Evolutionary conservation across 2,797 vertebrate species (phyloP), one percentile per base, ranked within the genome.

Genomic region (Paramormyrops hopkinsi): DNA sequence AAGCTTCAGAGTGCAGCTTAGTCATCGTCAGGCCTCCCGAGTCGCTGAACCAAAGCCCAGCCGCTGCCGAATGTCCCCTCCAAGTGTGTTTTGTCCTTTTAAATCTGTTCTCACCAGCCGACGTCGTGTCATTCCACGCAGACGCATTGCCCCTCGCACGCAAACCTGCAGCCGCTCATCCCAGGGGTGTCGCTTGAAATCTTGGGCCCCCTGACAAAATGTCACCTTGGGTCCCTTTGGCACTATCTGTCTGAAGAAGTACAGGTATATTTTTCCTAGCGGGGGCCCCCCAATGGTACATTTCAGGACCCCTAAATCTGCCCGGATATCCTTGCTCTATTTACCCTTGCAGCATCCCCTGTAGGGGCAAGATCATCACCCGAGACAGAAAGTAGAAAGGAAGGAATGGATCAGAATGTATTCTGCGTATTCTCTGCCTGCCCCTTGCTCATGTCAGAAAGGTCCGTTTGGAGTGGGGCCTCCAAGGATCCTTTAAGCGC

Each of bases 381-480:
- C 7, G 8, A 17, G 5, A 59, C 73, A 4, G 84, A 22, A 48
- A 12, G 17, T 25, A 29, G 17, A 84, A 79, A 37, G 19, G 25
- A 65, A 73, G 50, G 54, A 7, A n/a, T 51, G 44, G 12, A 82
- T 73, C 65, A 51, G 37, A 41, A 79, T 79, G 17, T 41, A 12
- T 41, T 37, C 12, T 82, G 76, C 46, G 29, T 33, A 53, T 59
- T 90, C 79, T 25, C 79, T 17, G 4, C 19, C 54, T n/a, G 22
- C 73, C n/a, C 44, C 53, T 19, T 82, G 62, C 14, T 90, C 73
- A 46, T 62, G 53, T 59, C 85, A 82, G n/a, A n/a, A 37, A 65
- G 76, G n/a, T 83, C 37, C 48, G 54, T 65, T 88, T 65, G 76
- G 89, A 62, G 87, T 56, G 89, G 29, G 37, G 29, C 59, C 25